Base-by-base conservation (phyloP, 2,113 vertebrate genomes). In the Silurus meridionalis region DNA sequence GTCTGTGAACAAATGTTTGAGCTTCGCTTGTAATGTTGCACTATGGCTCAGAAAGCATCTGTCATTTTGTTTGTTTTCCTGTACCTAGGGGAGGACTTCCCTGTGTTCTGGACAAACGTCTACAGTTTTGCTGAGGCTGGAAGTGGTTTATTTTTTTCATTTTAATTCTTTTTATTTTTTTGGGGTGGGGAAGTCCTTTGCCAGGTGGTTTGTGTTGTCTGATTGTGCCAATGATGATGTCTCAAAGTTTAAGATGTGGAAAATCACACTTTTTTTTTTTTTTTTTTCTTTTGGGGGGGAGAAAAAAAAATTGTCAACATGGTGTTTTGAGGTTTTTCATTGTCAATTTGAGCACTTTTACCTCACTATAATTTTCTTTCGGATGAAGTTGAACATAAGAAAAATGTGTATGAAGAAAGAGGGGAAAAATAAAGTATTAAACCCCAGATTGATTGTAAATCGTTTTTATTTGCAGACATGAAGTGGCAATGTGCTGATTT, bases 261-360 rank as follows among this genome's bases (percentile, higher is more conserved):
- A 90, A 88, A 88, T 92, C 82, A 72, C 92, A 93, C 25, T 89
- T 80, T 92, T 91, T 71, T 89, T 89, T 80, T 92, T 93, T 89
- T 75, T 92, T 93, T 91, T 93, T 75, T 91, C 66, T 89, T 89
- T 91, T 92, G 92, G 92, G 37, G 37, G 37, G 1, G 2, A 3
- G 87, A 87, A n/a, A n/a, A 88, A 77, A 88, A 77, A 46, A 77
- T 67, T 93, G 92, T 93, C 92, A 84, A 91, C 91, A 90, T 93
- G 13, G 85, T 93, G 88, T 92, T 91, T 90, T 90, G 91, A 92
- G 82, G 21, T 64, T 58, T 92, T 90, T 88, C 83, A 84, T 88
- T 92, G 82, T 90, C 89, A 88, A 93, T 94, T 92, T 94, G 90
- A 92, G 93, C 93, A 94, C 94, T 94, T 95, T 94, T 94, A 94